A percentile compares a stretch with the other conserved stretches of the same genome.
Evolutionary conservation across 2,888 invertebrate genomes (phyloP).

Genomic region (Agrotis exclamationis): DNA sequence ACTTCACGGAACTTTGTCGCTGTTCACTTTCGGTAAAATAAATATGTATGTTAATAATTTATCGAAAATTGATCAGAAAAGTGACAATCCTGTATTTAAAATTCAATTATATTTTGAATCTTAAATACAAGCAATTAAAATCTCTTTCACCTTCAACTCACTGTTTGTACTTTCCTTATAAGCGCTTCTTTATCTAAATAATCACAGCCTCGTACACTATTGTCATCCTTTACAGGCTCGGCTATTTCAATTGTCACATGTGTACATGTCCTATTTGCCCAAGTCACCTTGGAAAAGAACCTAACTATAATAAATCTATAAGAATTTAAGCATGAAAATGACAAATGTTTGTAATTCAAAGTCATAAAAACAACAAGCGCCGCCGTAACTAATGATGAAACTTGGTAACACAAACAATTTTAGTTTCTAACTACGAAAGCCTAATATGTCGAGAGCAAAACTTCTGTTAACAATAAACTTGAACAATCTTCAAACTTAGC

Average conservation of each 20-base stretch:
- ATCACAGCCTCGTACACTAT: not conserved
- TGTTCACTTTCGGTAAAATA: not conserved
- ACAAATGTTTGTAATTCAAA: constrained; percentile 5
- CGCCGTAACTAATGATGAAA: constrained; percentile 13
- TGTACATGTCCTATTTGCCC: not conserved
- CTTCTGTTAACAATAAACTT: constrained; percentile 19
- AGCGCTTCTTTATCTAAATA: not conserved
- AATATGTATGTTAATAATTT: not conserved
- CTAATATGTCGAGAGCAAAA: constrained; percentile 14
- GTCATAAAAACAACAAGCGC: constrained; percentile 8
- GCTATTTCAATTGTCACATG: not conserved
- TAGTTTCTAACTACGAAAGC: constrained; percentile 31
- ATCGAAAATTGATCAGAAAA: not conserved
- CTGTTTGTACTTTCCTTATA: not conserved
- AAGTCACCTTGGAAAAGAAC: not conserved
- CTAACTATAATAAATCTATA: not conserved
- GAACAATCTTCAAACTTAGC: constrained; percentile 17
- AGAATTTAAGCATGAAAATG: not conserved
- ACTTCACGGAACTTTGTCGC: not conserved
- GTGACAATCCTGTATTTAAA: not conserved
- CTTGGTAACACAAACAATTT: constrained; percentile 29
- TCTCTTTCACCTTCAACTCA: not conserved
- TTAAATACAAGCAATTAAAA: not conserved
- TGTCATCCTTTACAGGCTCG: not conserved
- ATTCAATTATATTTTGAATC: not conserved